phyloP scores from a whole-genome alignment of 2,888 invertebrate species.

The Griposia aprilina region DNA sequence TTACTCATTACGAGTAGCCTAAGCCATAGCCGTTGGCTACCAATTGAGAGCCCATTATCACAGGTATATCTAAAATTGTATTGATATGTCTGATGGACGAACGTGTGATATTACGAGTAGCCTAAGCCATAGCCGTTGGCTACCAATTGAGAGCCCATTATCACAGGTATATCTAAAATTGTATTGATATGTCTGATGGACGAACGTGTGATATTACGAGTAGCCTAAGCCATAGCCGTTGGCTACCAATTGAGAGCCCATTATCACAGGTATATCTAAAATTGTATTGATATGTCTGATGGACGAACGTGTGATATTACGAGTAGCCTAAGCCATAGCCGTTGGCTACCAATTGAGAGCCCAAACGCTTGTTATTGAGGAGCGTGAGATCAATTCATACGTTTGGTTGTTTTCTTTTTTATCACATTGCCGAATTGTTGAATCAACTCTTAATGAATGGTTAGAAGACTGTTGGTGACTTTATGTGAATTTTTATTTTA shows the following conservation, averaged over 20 bases:
- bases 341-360: not conserved
- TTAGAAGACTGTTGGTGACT: not conserved
- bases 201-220: no score
- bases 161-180: no score
- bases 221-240: not conserved
- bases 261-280: not conserved
- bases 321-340: not conserved
- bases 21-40: no score
- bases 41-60: no score
- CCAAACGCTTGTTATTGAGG: not conserved
- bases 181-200: no score
- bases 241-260: not conserved
- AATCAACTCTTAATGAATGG: not conserved
- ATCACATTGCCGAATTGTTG: not conserved
- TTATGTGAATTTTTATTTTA: not conserved
- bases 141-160: no score
- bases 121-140: no score
- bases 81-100: no score
- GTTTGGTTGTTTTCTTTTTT: no score
- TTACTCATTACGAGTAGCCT: no score
- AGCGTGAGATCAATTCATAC: conserved; percentile 5
- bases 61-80: no score
- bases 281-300: not conserved
- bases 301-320: not conserved
- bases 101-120: no score